Evolutionary conservation across 92 coral and sea anemone genomes (phyloP).

Genomic region (Montipora capitata): DNA sequence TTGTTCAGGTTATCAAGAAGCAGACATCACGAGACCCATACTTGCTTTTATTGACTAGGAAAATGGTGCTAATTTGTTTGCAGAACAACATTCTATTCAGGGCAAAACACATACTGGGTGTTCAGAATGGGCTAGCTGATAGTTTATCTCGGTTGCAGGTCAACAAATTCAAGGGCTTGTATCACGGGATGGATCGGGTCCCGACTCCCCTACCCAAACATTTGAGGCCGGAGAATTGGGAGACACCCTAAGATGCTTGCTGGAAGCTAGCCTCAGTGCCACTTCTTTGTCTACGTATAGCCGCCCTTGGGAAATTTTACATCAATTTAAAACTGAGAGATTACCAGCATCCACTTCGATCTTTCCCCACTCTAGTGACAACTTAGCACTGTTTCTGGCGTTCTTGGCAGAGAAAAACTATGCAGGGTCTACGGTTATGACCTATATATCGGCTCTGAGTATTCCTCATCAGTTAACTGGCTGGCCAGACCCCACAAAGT

Average conservation of each 20-base stretch:
- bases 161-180: slow-evolving; percentile 38
- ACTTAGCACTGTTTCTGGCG: slow-evolving; percentile 50
- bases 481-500: slow-evolving; percentile 54
- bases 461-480: slow-evolving; percentile 59
- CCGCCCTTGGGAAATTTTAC: slow-evolving; percentile 46
- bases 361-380: slow-evolving; percentile 6
- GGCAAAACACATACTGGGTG: background rate
- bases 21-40: background rate
- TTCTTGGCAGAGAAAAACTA: slow-evolving; percentile 35
- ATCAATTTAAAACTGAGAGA: background rate
- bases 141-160: slow-evolving; percentile 65
- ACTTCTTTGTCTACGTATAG: slow-evolving; percentile 32
- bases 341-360: slow-evolving; percentile 4
- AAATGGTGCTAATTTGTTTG: background rate
- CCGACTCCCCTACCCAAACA: slow-evolving; percentile 47
- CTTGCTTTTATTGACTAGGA: background rate
- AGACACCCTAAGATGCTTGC: slow-evolving; percentile 28
- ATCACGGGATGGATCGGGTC: slow-evolving; percentile 21
- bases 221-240: slow-evolving; percentile 63
- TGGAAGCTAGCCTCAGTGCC: slow-evolving; percentile 29
- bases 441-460: slow-evolving; percentile 51
- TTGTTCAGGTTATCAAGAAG: slow-evolving; percentile 7
- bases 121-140: background rate
- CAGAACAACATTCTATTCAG: background rate
- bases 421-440: slow-evolving; percentile 49